A percentile compares a stretch with the other conserved stretches of the same genome.
These are phyloP conservation scores for Punctoribates punctum DNA, from an alignment of 2,888 invertebrate genomes.

Conservation along the genomic window DNA sequence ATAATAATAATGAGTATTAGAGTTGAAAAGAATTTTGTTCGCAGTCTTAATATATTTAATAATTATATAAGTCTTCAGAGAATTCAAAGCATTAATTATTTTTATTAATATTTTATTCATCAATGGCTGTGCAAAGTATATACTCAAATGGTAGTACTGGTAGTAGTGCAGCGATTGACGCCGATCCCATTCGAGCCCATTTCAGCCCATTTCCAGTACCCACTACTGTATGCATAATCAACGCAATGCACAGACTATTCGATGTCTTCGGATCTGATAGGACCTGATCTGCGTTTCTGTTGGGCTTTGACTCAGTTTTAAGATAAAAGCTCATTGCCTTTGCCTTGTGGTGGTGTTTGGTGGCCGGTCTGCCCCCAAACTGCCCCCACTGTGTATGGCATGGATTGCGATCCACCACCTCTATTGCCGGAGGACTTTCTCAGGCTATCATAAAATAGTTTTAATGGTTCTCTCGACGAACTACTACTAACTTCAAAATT, in stretches of 20 bases:
- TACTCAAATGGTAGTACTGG: background rate
- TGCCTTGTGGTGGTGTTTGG: background rate
- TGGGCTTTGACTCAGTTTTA: conserved; percentile 25
- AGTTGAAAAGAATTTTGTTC: background rate
- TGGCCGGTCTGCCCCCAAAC: conserved; percentile 14
- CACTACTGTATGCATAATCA: conserved; percentile 30
- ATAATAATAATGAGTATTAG: too few relatives aligned
- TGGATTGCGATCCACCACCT: conserved; percentile 20
- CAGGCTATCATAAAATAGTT: conserved; percentile 37
- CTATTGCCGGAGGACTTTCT: conserved; percentile 26
- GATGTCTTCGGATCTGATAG: background rate
- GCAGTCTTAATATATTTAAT: conserved; percentile 5
- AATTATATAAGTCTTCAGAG: background rate
- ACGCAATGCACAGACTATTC: background rate
- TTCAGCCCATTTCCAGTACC: background rate
- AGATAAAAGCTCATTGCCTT: conserved; percentile 33
- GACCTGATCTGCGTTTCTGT: background rate
- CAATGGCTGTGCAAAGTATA: conserved; percentile 5
- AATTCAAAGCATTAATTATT: conserved; percentile 28
- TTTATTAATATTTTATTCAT: conserved; percentile 31
- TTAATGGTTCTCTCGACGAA: conserved; percentile 33
- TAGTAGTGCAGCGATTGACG: background rate
- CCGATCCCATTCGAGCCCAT: conserved; percentile 6
- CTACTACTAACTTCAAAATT: conserved; percentile 10
- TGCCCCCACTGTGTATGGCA: conserved; percentile 18